phyloP scores from a whole-genome alignment of 2,113 vertebrate genomes.

The human region GRCh38 chr6:82438501-82439000 shows the following conservation, averaged over 20 bases:
- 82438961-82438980: neutral
- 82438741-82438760: conserved; percentile 58
- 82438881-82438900: conserved; percentile 31
- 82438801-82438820: conserved; percentile 30
- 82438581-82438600: neutral
- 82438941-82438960: conserved; percentile 35
- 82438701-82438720: conserved; percentile 24
- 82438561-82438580: neutral
- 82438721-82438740: neutral
- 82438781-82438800: conserved; percentile 57
- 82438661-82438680: neutral
- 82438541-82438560: neutral
- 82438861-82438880: conserved; percentile 26
- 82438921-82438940: conserved; percentile 41
- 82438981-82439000: conserved; percentile 43
- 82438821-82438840: conserved; percentile 46
- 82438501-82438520: neutral
- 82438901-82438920: conserved; percentile 26
- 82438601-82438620: neutral
- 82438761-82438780: conserved; percentile 42
- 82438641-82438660: neutral
- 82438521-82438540: neutral
- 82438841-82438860: conserved; percentile 57
- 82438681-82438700: neutral
- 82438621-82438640: neutral